Evolutionary conservation across 2,113 vertebrate species (phyloP), one percentile per base, ranked within the genome.

Genomic region (Paradisaea rubra): DNA sequence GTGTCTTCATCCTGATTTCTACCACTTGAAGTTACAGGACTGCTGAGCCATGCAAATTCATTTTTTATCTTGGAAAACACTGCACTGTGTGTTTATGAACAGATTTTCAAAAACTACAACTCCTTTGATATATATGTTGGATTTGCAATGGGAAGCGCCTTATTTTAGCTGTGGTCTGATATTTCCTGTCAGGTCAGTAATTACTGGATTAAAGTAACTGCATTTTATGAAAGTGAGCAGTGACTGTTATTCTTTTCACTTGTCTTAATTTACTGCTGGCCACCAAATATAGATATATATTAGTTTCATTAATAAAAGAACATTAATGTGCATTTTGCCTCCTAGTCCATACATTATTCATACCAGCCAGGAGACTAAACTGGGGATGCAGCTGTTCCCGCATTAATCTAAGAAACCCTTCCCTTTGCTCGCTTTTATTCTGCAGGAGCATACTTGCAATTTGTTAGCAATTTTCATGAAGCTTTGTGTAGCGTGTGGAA

Each of bases 261-360:
- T 92, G 92, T 96, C 90, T 95, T 97, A 95, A 97, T 97, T 97
- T 97, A 98, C 94, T 91, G 93, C 83, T 93, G 88, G 94, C 60
- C 90, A 94, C 94, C 93, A 96, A 95, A 96, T 86, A 91, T 66
- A 96, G 71, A 96, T 97, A 76, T 92, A 96, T 95, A 93, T 96
- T 97, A 89, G 94, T 97, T 98, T 97, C 97, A 97, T 98, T 98
- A 98, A 97, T 97, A 98, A 97, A 97, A 97, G 91, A 97, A 97
- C 95, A 94, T 97, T 94, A 96, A 76, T 89, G 96, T 96, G 83
- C 95, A 93, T 96, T 97, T 96, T 97, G 96, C 95, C 86, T 97
- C 95, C 86, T 89, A 93, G 94, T 17, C 94, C 94, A 97, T 97
- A 90, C 97, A 97, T 98, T 98, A 98, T 98, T 98, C 96, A 97